A percentile compares a stretch with the other conserved stretches of the same genome.
These are phyloP conservation scores for Hydrotaea diabolus DNA, from an alignment of 2,888 invertebrate genomes.

Conservation along the genomic window DNA sequence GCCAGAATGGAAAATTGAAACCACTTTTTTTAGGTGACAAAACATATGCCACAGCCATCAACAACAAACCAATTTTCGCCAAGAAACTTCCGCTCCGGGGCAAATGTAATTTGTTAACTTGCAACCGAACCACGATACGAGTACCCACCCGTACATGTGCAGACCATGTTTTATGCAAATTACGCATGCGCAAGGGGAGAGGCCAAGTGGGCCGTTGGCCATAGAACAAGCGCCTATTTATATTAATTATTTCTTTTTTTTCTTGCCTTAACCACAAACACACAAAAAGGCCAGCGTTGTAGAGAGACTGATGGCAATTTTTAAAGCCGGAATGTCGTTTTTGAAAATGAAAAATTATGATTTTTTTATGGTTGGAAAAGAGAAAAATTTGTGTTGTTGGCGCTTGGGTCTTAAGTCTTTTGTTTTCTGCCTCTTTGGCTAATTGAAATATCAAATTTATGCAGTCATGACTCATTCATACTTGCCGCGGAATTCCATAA, in stretches of 20 bases:
- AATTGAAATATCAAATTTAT: not conserved
- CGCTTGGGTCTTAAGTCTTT: conserved; percentile 43
- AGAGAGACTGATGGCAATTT: no score
- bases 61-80: conserved; percentile 51
- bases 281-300: no score
- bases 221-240: conserved; percentile 51
- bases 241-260: conserved; percentile 53
- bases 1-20: conserved; percentile 39
- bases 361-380: not conserved
- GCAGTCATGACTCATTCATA: conserved; percentile 8
- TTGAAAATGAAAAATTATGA: conserved; percentile 36
- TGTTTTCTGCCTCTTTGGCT: conserved; percentile 29
- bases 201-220: conserved; percentile 12
- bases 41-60: conserved; percentile 65
- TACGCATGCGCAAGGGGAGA: conserved; percentile 27
- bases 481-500: no score
- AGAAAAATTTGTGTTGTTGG: not conserved
- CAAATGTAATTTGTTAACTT: conserved; percentile 33
- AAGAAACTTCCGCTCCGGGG: conserved; percentile 30
- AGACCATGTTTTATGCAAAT: conserved; percentile 62
- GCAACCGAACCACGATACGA: not conserved
- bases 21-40: conserved; percentile 63
- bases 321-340: not conserved
- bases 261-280: no score
- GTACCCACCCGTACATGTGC: not conserved